Evolutionary conservation across 2,888 invertebrate genomes (phyloP), one percentile per base, ranked within the genome.

Genomic region (Leptinotarsa rubiginosa): DNA sequence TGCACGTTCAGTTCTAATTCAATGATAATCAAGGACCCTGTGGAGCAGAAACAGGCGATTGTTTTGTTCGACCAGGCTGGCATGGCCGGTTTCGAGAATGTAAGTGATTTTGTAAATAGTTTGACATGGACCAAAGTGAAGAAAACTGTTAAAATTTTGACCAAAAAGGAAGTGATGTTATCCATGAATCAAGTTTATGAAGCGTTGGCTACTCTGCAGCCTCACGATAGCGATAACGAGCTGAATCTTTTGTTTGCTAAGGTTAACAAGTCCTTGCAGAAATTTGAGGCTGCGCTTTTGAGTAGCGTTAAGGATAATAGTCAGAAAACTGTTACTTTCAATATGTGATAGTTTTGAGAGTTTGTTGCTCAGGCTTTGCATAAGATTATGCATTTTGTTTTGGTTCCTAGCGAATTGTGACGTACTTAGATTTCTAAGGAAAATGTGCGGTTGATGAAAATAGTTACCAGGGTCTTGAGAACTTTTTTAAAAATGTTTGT

Each of bases 111-210:
- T 78, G 71, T 86, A 52, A 78, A 79, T 41, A 82, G 77, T 79
- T 79, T 86, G 69, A 83, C 80, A 15, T 86, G 86, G 86, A 82
- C 77, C 41, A 79, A 82, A 31, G 75, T 77, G n/a, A 81, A 78
- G 73, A 74, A 79, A 69, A 49, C 70, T 59, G 47, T 64, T 7
- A 84, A 81, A 68, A 83, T 83, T 77, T 70, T 86, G 47, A 83
- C 79, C 7, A 86, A 84, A 77, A 72, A 77, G 5, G 86, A 86
- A 68, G 79, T 87, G 56, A 75, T 81, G 49, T 75, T 81, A 10
- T 81, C 84, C 0, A 85, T 88, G 83, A 85, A 85, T 75, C 83
- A 86, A 77, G 86, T 88, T 73, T 87, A 87, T 78, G 82, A 85
- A 52, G 80, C 83, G 5, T 80, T 87, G 73, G 81, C 84, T 18